Conservation (phyloP, 2,113 vertebrate genomes). For the Cynopterus brachyotis region DNA sequence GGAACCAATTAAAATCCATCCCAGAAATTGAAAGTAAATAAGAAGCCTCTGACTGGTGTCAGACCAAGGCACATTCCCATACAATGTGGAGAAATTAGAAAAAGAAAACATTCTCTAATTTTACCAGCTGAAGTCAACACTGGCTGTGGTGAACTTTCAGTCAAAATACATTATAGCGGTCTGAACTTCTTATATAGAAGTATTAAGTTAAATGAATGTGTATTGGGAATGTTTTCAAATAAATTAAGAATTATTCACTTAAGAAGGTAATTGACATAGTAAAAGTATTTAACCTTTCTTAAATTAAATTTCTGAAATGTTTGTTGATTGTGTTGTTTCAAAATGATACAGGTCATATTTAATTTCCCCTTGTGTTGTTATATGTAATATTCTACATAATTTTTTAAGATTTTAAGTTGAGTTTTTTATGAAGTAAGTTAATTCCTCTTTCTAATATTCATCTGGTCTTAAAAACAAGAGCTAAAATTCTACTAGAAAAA, state of each 20-base stretch:
- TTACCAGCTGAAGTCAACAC: not conserved
- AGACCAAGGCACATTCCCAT: constrained; percentile 32
- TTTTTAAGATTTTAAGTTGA: not conserved
- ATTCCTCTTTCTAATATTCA: constrained; percentile 9
- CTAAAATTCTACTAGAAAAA: not conserved
- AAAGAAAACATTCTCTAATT: not conserved
- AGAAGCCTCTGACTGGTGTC: constrained; percentile 9
- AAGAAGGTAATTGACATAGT: not conserved
- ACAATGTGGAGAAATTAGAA: not conserved
- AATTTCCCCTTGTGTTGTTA: not conserved
- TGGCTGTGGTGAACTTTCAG: not conserved
- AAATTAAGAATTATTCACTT: not conserved
- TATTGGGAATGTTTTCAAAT: constrained; percentile 11
- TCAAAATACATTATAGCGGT: not conserved
- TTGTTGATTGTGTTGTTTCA: constrained; percentile 26
- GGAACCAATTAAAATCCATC: constrained; percentile 47
- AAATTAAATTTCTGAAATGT: constrained; percentile 50
- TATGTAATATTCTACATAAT: not conserved
- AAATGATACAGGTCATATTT: not conserved
- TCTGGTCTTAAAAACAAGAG: not conserved
- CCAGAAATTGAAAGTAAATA: constrained; percentile 7
- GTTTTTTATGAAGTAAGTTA: constrained; percentile 24
- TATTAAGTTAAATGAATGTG: not conserved
- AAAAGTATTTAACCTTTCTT: constrained; percentile 57
- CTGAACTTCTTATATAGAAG: not conserved